Evolutionary conservation across 2,797 vertebrate species (phyloP).

Genomic region (Gobionotothen gibberifrons): DNA sequence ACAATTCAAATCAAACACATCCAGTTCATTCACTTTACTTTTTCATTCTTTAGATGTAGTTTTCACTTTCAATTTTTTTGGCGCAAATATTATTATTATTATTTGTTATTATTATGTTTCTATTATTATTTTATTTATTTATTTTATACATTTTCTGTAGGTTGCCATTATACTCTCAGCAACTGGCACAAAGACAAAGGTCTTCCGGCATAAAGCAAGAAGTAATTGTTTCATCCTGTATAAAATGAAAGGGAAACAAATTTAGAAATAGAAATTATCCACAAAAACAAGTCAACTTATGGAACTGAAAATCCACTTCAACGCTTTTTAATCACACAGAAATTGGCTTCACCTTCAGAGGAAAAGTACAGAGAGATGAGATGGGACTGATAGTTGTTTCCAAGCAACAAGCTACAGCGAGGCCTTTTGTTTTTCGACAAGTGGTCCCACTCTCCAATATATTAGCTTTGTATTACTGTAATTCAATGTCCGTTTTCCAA

Average conservation of each 20-base stretch:
- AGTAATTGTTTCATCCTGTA: not conserved
- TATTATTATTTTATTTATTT: too few species aligned
- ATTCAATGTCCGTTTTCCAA: not conserved
- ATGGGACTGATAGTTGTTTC: not conserved
- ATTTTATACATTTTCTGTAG: not conserved
- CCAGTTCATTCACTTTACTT: not conserved
- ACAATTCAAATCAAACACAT: not conserved
- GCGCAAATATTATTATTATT: too few species aligned
- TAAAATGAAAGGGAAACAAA: not conserved
- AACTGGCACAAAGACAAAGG: not conserved
- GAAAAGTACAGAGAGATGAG: slow-evolving; percentile 3
- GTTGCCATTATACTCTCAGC: slow-evolving; percentile 1
- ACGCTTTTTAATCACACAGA: not conserved
- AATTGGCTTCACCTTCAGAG: slow-evolving; percentile 8
- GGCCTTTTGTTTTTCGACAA: not conserved
- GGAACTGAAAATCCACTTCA: not conserved
- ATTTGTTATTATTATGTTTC: not conserved
- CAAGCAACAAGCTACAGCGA: slow-evolving; percentile 7
- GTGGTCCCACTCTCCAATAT: not conserved
- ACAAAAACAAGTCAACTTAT: not conserved
- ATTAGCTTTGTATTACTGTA: not conserved
- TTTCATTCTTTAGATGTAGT: not conserved
- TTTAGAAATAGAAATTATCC: not conserved
- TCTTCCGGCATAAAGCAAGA: not conserved
- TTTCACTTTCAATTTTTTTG: not conserved